Evolutionary conservation across 64 coral and sea anemone genomes (phyloP).

Genomic region (Pocillopora verrucosa): DNA sequence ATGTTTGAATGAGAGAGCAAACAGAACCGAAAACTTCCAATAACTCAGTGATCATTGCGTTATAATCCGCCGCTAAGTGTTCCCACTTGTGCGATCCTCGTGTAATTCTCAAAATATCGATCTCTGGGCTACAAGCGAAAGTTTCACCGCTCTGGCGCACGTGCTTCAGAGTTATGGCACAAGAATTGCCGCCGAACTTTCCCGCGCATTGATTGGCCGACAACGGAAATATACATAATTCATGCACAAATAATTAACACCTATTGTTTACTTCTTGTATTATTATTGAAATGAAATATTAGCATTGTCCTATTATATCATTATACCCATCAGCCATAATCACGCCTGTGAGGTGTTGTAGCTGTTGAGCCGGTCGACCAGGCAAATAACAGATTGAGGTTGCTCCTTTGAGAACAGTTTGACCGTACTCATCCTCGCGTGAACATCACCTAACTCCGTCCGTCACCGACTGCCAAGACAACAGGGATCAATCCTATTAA

Average conservation of each 20-base stretch:
- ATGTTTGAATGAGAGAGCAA: conserved; percentile 93
- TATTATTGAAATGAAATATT: conserved; percentile 99
- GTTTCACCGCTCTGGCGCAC: conserved; percentile 40
- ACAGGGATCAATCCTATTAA: background rate
- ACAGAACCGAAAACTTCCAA: conserved; percentile 77
- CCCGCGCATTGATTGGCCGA: conserved; percentile 77
- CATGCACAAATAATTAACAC: conserved; percentile 99
- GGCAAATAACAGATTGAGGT: conserved; percentile 81
- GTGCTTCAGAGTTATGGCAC: conserved; percentile 57
- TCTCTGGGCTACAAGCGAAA: conserved; percentile 24
- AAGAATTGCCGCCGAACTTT: conserved; percentile 62
- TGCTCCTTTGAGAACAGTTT: conserved; percentile 94
- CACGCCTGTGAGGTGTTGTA: conserved; percentile 87
- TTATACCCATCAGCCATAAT: conserved; percentile 99
- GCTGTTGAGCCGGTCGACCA: conserved; percentile 67
- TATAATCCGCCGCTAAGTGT: conserved; percentile 51
- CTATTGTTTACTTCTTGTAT: conserved; percentile 97
- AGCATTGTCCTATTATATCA: conserved; percentile 99
- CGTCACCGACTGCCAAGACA: conserved; percentile 32
- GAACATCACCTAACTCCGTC: conserved; percentile 44
- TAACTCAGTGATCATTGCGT: conserved; percentile 60
- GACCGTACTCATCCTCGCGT: conserved; percentile 39
- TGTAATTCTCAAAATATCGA: background rate
- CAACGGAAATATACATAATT: conserved; percentile 83
- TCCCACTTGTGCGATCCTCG: conserved; percentile 10